Evolutionary conservation across 2,113 vertebrate species (phyloP).

Genomic region (Dasypus novemcinctus): DNA sequence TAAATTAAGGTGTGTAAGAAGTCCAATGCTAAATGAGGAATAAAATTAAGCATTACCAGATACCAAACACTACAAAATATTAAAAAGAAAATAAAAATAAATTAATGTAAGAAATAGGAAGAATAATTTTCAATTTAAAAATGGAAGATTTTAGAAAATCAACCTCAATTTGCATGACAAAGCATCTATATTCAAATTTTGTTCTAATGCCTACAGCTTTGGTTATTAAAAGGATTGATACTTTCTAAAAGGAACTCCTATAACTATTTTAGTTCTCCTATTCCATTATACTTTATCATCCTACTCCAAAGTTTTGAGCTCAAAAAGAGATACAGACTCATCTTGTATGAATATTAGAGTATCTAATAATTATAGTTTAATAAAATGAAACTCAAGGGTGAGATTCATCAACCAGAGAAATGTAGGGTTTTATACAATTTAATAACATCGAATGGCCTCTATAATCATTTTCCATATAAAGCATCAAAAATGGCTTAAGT

Average conservation of each 20-base stretch:
- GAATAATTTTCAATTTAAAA: not conserved
- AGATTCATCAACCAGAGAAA: constrained; percentile 73
- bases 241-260: constrained; percentile 36
- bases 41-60: not conserved
- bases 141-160: not conserved
- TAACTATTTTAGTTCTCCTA: constrained; percentile 60
- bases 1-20: not conserved
- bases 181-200: constrained; percentile 35
- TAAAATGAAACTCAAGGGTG: constrained; percentile 67
- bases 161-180: not conserved
- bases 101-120: not conserved
- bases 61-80: not conserved
- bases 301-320: constrained; percentile 68
- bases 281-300: constrained; percentile 64
- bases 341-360: constrained; percentile 53
- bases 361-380: constrained; percentile 72
- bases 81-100: not conserved
- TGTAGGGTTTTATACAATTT: constrained; percentile 15
- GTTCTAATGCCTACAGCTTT: constrained; percentile 25
- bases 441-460: constrained; percentile 69
- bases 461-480: constrained; percentile 65
- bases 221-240: constrained; percentile 36
- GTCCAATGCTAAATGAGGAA: not conserved
- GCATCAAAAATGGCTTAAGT: constrained; percentile 57
- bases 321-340: constrained; percentile 61